phyloP scores from a whole-genome alignment of 2,113 vertebrate species.

The Lanius ludovicianus region DNA sequence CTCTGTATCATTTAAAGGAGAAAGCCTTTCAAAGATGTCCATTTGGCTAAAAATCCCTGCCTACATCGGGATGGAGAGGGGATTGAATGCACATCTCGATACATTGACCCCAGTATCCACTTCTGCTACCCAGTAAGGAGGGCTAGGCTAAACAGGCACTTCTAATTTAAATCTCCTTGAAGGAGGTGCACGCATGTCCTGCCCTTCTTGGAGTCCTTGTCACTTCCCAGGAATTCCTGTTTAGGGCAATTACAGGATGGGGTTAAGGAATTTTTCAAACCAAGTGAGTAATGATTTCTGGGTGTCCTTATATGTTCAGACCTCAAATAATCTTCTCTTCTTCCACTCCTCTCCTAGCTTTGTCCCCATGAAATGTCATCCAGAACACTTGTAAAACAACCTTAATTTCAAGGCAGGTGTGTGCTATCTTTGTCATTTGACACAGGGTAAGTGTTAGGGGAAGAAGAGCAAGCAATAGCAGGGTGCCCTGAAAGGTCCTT shows the following conservation, averaged over 20 bases:
- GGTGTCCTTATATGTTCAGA: background rate
- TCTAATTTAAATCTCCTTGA: background rate
- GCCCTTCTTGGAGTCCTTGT: background rate
- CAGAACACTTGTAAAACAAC: background rate
- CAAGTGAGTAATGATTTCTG: background rate
- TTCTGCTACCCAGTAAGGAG: background rate
- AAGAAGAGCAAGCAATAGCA: background rate
- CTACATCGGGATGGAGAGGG: rapidly evolving
- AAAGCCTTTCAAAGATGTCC: background rate
- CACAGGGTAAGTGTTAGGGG: background rate
- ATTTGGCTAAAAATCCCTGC: background rate
- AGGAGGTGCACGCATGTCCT: background rate
- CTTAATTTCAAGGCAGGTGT: background rate
- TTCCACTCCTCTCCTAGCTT: background rate
- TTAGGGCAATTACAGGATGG: background rate
- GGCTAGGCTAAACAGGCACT: background rate
- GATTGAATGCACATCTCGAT: background rate
- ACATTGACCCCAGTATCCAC: background rate
- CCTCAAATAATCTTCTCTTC: background rate
- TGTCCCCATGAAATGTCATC: background rate
- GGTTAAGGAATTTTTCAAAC: background rate
- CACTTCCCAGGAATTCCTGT: background rate
- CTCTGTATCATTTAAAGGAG: background rate
- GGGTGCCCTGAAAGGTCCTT: background rate
- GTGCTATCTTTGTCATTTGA: background rate